Conservation (phyloP, 2,113 vertebrate genomes). For the Indri indri region DNA sequence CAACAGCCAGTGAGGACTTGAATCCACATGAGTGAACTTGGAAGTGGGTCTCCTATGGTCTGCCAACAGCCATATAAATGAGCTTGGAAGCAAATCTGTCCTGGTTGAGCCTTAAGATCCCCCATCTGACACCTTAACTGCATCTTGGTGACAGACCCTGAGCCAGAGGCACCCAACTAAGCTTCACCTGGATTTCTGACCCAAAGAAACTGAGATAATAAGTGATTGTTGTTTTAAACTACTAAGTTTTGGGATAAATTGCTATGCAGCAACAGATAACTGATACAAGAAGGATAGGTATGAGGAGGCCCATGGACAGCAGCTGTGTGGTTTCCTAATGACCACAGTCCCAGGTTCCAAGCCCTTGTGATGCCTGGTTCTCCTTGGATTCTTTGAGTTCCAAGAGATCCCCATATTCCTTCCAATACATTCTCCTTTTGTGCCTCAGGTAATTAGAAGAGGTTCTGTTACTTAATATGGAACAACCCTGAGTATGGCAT, state of each 20-base stretch:
- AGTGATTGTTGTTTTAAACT: neutral
- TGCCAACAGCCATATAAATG: neutral
- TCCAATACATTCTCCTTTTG: neutral
- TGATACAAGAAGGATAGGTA: neutral
- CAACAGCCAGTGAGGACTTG: neutral
- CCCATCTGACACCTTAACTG: neutral
- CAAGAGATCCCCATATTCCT: neutral
- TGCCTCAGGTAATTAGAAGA: neutral
- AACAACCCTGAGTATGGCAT: neutral
- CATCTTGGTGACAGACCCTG: neutral
- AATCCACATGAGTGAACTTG: neutral
- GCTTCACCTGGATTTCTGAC: neutral
- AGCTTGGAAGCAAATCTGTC: neutral
- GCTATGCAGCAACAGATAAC: neutral
- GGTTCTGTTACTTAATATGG: neutral
- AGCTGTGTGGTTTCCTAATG: neutral
- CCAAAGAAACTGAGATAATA: neutral
- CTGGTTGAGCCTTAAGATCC: neutral
- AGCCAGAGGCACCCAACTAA: neutral
- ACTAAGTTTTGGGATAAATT: neutral
- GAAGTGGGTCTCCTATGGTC: neutral
- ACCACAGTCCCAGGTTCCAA: neutral
- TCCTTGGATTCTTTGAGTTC: neutral
- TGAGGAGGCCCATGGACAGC: neutral
- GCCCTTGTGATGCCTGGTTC: neutral